Evolutionary conservation across 2,797 vertebrate species (phyloP), one percentile per base, ranked within the genome.

Genomic region (Tokudaia muenninki): DNA sequence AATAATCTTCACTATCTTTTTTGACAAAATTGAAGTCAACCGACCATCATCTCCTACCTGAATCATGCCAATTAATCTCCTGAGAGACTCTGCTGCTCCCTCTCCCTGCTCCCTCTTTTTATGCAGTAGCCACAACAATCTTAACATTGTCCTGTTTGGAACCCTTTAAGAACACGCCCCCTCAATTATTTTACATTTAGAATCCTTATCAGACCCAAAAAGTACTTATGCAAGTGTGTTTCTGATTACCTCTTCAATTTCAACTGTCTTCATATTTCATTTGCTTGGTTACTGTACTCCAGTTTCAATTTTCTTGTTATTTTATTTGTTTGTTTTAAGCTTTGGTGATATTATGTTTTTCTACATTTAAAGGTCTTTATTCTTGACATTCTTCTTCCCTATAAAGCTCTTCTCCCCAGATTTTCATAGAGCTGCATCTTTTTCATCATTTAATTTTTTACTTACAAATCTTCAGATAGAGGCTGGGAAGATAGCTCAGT

Each of bases 381-480:
- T 74, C 5, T 37, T 95, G 3, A 63, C 79, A 70, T 83, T 22
- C 31, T 81, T 96, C 78, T 94, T 7, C 50, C 10, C 59, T 70
- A 7, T 59, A 93, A 87, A 87, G 34, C 8, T 87, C 88, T 81
- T 70, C 50, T 55, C 59, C 29, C 6, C 10, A 52, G 26, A 90
- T 96, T 29, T 94, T 95, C 83, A 92, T 77, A 75, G 70, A 70
- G 29, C 47, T 87, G 14, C 14, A 34, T 91, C 34, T 94, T 70
- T 92, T 31, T 92, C 55, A 78, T 67, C 57, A 94, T 94, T 91
- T 84, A 80, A 90, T 88, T 96, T n/a, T 74, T 88, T 31, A 44
- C 93, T 96, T 65, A 92, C 70, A 92, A 96, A 92, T 92, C 37
- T 47, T 84, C 59, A 31, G 24, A 63, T 19, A 26, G 59, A 44